Percentiles rank a stretch among this genome's conserved stretches.
phyloP scores from a whole-genome alignment of 2,888 invertebrate species.

The Gerosis bhagava region DNA sequence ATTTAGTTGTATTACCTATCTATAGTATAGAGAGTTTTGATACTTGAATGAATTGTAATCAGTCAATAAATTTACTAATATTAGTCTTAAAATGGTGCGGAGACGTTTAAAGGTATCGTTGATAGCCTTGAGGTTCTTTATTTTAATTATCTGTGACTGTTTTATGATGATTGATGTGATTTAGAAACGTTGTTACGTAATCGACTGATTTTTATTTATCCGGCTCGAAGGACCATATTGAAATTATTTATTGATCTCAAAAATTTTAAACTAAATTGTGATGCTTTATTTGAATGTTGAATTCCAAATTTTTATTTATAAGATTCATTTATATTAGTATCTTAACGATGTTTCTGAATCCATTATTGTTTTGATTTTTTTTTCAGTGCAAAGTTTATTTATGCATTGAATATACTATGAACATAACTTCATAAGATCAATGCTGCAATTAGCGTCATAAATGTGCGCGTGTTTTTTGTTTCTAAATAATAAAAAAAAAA shows the following conservation, averaged over 20 bases:
- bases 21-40: neutral
- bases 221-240: conserved; percentile 52
- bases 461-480: neutral
- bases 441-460: too few relatives aligned
- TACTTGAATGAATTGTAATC: conserved; percentile 8
- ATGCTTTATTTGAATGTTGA: conserved; percentile 22
- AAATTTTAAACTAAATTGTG: conserved; percentile 20
- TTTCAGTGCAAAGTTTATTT: too few relatives aligned
- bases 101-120: conserved; percentile 53
- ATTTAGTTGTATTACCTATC: neutral
- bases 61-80: conserved; percentile 41
- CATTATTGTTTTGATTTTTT: neutral
- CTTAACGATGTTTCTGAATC: conserved; percentile 11
- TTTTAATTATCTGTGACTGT: conserved; percentile 39
- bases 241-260: conserved; percentile 34
- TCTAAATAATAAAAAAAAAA: too few relatives aligned
- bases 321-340: neutral
- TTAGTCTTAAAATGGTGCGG: conserved; percentile 57
- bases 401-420: too few relatives aligned
- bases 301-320: conserved; percentile 1
- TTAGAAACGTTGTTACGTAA: conserved; percentile 44
- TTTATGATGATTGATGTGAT: conserved; percentile 43
- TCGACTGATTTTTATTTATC: conserved; percentile 37
- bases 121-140: conserved; percentile 40
- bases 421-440: too few relatives aligned